These are phyloP conservation scores for Mythimna ferrago DNA, from an alignment of 2,888 invertebrate genomes.

Conservation along the genomic window DNA sequence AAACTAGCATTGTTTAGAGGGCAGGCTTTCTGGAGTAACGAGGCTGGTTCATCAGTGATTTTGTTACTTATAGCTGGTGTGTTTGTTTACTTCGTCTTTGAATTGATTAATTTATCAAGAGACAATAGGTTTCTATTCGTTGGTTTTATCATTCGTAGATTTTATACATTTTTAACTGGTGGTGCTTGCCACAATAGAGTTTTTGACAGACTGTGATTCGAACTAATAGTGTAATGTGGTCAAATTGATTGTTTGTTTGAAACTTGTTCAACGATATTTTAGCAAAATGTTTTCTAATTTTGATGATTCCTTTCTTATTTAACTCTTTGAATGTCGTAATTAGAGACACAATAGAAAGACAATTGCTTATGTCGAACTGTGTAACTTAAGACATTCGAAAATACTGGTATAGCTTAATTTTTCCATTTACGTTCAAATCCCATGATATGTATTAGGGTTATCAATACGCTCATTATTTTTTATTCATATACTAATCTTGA, in stretches of 20 bases:
- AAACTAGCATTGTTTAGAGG: constrained; percentile 75
- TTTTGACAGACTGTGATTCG: background rate
- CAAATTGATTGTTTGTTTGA: background rate
- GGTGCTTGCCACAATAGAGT: background rate
- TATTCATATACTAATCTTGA: too few relatives aligned
- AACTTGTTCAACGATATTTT: too few relatives aligned
- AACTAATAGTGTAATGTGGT: background rate
- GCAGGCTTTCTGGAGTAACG: constrained; percentile 67
- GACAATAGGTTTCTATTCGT: constrained; percentile 11
- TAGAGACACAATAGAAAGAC: too few relatives aligned
- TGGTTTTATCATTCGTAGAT: constrained; percentile 4
- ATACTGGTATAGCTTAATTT: too few relatives aligned
- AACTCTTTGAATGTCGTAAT: too few relatives aligned
- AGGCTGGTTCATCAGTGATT: constrained; percentile 52
- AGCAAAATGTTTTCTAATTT: background rate
- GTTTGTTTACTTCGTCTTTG: constrained; percentile 33
- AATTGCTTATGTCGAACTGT: too few relatives aligned
- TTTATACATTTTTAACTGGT: background rate
- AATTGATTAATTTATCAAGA: constrained; percentile 9
- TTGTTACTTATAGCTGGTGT: constrained; percentile 41
- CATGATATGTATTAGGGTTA: too few relatives aligned
- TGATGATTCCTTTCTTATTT: background rate
- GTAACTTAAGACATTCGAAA: too few relatives aligned
- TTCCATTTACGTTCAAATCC: too few relatives aligned
- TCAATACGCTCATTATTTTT: too few relatives aligned